Percentiles rank a stretch among this genome's conserved stretches.
These are phyloP conservation scores for Apodemia mormo DNA, from an alignment of 2,888 invertebrate species.

Conservation along the genomic window DNA sequence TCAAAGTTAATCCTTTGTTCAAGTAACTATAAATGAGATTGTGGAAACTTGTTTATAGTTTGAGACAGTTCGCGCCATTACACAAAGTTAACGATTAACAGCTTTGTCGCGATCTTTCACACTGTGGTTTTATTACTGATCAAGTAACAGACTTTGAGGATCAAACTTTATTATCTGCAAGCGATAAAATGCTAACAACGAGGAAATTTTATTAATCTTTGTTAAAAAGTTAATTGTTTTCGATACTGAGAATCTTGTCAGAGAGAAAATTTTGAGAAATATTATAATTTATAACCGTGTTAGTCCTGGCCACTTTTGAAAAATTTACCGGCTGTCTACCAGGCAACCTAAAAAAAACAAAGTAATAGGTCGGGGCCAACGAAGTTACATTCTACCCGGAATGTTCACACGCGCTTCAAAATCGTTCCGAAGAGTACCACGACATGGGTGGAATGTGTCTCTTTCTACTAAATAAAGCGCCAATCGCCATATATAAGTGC, in stretches of 20 bases:
- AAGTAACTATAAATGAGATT: slow-evolving; percentile 16
- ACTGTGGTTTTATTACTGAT: slow-evolving; percentile 20
- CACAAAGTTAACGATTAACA: slow-evolving; percentile 12
- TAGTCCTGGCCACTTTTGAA: no score
- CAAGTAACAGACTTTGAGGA: slow-evolving; percentile 16
- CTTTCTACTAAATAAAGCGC: no score
- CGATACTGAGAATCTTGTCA: neutral
- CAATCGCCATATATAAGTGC: no score
- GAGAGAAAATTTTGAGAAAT: neutral
- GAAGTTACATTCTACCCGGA: no score
- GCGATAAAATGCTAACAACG: slow-evolving; percentile 15
- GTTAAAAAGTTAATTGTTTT: neutral
- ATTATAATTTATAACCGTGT: no score
- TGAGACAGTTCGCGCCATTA: slow-evolving; percentile 15
- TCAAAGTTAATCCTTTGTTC: slow-evolving; percentile 7
- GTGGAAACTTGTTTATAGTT: slow-evolving; percentile 17
- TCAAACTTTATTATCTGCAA: slow-evolving; percentile 18
- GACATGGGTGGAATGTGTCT: no score
- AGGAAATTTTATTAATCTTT: slow-evolving; percentile 1
- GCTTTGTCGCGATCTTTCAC: slow-evolving; percentile 16
- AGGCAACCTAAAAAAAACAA: no score
- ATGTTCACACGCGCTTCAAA: no score
- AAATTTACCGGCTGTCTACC: no score
- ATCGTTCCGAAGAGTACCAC: no score
- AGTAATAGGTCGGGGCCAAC: no score